Evolutionary conservation across 2,113 vertebrate genomes (phyloP).

Genomic region (Balaenoptera acutorostrata): DNA sequence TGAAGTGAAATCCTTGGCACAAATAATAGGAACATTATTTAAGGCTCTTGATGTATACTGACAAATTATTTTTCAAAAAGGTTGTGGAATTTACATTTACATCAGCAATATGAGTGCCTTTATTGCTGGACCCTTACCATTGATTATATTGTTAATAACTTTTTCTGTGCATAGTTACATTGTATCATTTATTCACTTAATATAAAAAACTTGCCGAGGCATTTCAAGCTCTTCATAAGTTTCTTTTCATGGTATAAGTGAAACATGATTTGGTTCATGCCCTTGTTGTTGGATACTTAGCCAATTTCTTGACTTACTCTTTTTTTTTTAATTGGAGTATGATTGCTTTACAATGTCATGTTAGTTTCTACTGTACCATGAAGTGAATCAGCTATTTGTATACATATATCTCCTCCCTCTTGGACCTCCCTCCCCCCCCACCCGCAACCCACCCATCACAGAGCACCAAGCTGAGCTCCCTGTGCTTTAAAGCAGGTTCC

Average conservation of each 20-base stretch:
- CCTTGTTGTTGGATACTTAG: neutral
- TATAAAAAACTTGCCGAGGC: neutral
- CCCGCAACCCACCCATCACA: too few species aligned
- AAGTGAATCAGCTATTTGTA: too few species aligned
- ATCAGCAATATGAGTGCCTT: neutral
- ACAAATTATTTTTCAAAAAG: neutral
- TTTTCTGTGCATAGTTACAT: neutral
- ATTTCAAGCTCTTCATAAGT: neutral
- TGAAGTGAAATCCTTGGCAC: neutral
- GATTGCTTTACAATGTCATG: too few species aligned
- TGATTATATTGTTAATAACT: neutral
- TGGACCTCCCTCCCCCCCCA: neutral
- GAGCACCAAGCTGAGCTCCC: too few species aligned
- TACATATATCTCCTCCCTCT: too few species aligned
- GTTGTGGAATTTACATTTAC: neutral
- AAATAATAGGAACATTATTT: neutral
- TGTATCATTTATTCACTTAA: neutral
- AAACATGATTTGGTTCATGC: neutral
- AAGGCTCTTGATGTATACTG: neutral
- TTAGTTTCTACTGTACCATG: too few species aligned
- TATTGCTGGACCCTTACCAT: neutral
- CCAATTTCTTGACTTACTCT: neutral
- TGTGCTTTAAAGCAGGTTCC: too few species aligned
- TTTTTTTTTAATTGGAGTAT: neutral
- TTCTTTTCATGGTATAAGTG: neutral